A percentile compares a stretch with the other conserved stretches of the same genome.
These are phyloP conservation scores for Anorthoa munda DNA, from an alignment of 2,888 invertebrate genomes.

Conservation along the genomic window DNA sequence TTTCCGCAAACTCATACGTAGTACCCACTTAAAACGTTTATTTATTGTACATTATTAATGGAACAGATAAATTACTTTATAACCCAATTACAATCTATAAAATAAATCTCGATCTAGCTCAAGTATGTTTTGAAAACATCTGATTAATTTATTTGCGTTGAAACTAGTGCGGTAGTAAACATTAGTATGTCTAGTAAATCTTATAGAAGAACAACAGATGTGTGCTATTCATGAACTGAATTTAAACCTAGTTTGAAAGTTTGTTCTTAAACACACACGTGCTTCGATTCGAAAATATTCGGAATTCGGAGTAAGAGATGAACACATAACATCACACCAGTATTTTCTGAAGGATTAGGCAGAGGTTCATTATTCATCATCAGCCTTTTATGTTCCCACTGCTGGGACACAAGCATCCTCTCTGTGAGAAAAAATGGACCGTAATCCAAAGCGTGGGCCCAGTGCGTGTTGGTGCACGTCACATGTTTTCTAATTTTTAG, in stretches of 20 bases:
- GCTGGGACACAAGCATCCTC: no score
- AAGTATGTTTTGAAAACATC: slow-evolving; percentile 41
- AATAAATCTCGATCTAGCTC: slow-evolving; percentile 39
- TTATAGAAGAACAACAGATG: slow-evolving; percentile 49
- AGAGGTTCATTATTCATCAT: no score
- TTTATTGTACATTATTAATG: slow-evolving; percentile 29
- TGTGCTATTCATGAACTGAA: slow-evolving; percentile 15
- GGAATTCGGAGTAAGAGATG: no score
- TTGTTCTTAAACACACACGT: neutral
- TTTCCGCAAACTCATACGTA: slow-evolving; percentile 56
- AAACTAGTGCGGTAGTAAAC: slow-evolving; percentile 51
- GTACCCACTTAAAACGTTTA: slow-evolving; percentile 17
- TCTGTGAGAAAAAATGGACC: no score
- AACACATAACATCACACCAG: no score
- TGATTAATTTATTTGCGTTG: slow-evolving; percentile 42
- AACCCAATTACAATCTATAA: slow-evolving; percentile 38
- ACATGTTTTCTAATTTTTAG: no score
- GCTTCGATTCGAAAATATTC: neutral
- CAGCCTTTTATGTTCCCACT: no score
- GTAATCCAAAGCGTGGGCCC: no score
- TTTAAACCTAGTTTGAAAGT: slow-evolving; percentile 27
- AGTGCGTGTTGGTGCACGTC: no score
- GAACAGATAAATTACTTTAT: slow-evolving; percentile 20
- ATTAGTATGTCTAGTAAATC: slow-evolving; percentile 45
- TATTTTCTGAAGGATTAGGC: no score